phyloP scores from a whole-genome alignment of 2,797 vertebrate genomes.

The Pachyuromys duprasi region DNA sequence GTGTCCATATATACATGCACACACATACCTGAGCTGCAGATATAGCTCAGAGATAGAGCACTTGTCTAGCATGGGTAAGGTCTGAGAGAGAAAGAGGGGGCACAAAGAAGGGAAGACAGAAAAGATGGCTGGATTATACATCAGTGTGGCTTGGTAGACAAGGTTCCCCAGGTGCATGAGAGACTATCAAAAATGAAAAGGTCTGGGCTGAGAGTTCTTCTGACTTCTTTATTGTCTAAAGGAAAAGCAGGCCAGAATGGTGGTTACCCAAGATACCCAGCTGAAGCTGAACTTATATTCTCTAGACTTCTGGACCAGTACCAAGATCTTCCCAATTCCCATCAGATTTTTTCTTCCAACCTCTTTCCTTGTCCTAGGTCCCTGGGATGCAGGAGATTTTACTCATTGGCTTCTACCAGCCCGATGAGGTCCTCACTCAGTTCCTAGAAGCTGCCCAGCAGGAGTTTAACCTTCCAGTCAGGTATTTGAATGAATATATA shows the following conservation, averaged over 20 bases:
- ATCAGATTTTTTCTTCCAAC: not conserved
- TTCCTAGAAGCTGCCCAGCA: slow-evolving; percentile 94
- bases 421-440: slow-evolving; percentile 95
- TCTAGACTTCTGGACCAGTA: not conserved
- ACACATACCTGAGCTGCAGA: not conserved
- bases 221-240: not conserved
- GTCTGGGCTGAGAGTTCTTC: not conserved
- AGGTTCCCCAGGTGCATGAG: not conserved
- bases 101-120: not conserved
- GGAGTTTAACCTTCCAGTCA: slow-evolving; percentile 96
- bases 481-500: slow-evolving; percentile 85
- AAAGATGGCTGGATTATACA: slow-evolving; percentile 2
- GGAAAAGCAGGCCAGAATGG: not conserved
- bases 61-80: not conserved
- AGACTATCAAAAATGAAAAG: not conserved
- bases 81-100: not conserved
- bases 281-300: not conserved
- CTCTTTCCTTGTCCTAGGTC: slow-evolving; percentile 86
- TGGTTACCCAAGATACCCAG: not conserved
- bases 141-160: slow-evolving; percentile 26
- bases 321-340: not conserved
- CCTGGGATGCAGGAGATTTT: slow-evolving; percentile 97
- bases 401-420: slow-evolving; percentile 97
- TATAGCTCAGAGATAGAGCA: not conserved
- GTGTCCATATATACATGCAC: not conserved